Evolutionary conservation across 1,140 invertebrate species (phyloP).

Genomic region (Leptoteleia sp.): DNA sequence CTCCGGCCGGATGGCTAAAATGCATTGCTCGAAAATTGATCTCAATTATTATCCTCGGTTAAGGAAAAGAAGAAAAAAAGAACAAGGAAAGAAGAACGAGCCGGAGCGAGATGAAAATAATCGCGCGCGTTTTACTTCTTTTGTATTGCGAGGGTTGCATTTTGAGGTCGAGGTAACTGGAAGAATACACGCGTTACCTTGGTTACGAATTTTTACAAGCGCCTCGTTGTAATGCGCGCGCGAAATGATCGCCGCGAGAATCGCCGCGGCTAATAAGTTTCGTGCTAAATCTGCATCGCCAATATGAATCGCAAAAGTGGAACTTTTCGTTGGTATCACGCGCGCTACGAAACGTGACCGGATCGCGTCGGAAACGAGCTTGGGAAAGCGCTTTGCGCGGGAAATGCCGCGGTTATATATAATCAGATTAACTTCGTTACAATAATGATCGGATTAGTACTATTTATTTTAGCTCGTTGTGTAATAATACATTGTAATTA

Average conservation of each 20-base stretch:
- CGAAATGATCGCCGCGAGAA: conserved; percentile 33
- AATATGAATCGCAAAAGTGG: background rate
- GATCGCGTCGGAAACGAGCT: conserved; percentile 12
- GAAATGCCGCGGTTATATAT: no score
- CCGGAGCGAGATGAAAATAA: conserved; percentile 2
- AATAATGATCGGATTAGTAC: no score
- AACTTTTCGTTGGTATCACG: background rate
- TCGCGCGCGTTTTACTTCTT: conserved; percentile 36
- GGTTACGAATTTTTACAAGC: conserved; percentile 52
- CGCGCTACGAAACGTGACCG: conserved; percentile 34
- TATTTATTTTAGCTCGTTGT: no score
- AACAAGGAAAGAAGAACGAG: background rate
- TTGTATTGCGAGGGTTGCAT: conserved; percentile 49
- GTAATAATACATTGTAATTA: no score
- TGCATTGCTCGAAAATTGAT: conserved; percentile 33
- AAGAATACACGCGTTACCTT: conserved; percentile 51
- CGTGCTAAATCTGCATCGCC: background rate
- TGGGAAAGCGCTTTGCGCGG: no score
- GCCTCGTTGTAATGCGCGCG: conserved; percentile 17
- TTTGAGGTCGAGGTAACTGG: conserved; percentile 61
- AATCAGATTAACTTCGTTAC: no score
- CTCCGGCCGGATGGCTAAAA: conserved; percentile 6
- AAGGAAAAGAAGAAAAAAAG: conserved; percentile 17
- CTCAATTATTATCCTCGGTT: conserved; percentile 31
- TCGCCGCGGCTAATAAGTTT: conserved; percentile 16